Percentiles rank a stretch among this genome's conserved stretches.
These are phyloP conservation scores for Vombatus ursinus DNA, from an alignment of 2,113 vertebrate species.

Conservation along the genomic window DNA sequence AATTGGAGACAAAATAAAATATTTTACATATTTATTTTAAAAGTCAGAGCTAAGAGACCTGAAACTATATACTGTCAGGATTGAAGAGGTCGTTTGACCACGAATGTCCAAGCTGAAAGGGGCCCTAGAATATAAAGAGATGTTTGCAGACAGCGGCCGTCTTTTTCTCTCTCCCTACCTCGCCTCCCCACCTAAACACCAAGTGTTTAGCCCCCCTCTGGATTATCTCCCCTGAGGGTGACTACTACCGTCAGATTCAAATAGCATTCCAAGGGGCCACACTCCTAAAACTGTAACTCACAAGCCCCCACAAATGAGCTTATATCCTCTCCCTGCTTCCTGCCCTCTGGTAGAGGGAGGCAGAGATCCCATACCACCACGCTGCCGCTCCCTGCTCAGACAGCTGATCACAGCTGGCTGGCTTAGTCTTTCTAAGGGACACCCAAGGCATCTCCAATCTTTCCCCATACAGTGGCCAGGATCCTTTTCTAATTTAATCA, in stretches of 20 bases:
- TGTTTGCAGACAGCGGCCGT: background rate
- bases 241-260: background rate
- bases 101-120: background rate
- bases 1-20: background rate
- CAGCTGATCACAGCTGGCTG: background rate
- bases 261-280: background rate
- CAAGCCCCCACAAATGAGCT: too few relatives aligned
- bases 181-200: too few relatives aligned
- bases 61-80: background rate
- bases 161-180: background rate
- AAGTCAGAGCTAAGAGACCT: background rate
- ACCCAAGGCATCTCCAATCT: background rate
- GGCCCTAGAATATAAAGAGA: background rate
- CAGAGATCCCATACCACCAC: too few relatives aligned
- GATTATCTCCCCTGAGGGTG: background rate
- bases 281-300: background rate
- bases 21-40: background rate
- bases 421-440: background rate
- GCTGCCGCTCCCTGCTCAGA: too few relatives aligned
- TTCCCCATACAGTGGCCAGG: background rate
- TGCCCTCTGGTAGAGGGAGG: too few relatives aligned
- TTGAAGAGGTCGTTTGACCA: background rate
- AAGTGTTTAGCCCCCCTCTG: background rate
- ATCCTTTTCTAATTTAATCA: background rate
- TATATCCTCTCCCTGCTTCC: too few relatives aligned